Evolutionary conservation across 2,113 vertebrate genomes (phyloP).

Genomic region (Semnornis frantzii): DNA sequence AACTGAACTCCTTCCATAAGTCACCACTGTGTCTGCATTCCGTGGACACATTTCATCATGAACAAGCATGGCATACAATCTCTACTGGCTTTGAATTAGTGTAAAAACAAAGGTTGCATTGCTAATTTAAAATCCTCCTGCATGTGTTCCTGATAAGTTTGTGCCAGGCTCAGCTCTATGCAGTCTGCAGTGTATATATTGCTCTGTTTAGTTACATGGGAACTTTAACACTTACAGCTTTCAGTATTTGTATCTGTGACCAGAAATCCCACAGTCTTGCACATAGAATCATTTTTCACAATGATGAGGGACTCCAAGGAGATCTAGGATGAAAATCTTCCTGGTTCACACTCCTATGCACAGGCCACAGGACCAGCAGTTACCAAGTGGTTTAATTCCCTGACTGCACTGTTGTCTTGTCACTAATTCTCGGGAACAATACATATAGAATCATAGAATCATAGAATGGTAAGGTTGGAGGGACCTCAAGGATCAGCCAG

Average conservation of each 20-base stretch:
- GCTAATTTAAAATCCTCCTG: not conserved
- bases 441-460: too few relatives aligned
- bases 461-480: too few relatives aligned
- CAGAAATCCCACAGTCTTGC: not conserved
- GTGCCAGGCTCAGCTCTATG: not conserved
- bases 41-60: not conserved
- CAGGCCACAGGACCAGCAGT: too few relatives aligned
- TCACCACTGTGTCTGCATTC: not conserved
- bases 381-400: too few relatives aligned
- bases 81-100: not conserved
- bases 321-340: too few relatives aligned
- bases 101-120: conserved; percentile 26
- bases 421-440: too few relatives aligned
- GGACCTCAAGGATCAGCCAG: too few relatives aligned
- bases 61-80: not conserved
- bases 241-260: not conserved
- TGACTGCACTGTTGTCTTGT: too few relatives aligned
- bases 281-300: not conserved
- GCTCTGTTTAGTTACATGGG: not conserved
- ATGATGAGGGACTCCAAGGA: too few relatives aligned
- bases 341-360: too few relatives aligned
- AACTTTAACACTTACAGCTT: not conserved
- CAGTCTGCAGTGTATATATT: not conserved
- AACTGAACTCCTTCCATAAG: not conserved
- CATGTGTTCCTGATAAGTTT: not conserved